These are phyloP conservation scores for Cotesia vestalis DNA, from an alignment of 1,140 invertebrate species.

Conservation along the genomic window DNA sequence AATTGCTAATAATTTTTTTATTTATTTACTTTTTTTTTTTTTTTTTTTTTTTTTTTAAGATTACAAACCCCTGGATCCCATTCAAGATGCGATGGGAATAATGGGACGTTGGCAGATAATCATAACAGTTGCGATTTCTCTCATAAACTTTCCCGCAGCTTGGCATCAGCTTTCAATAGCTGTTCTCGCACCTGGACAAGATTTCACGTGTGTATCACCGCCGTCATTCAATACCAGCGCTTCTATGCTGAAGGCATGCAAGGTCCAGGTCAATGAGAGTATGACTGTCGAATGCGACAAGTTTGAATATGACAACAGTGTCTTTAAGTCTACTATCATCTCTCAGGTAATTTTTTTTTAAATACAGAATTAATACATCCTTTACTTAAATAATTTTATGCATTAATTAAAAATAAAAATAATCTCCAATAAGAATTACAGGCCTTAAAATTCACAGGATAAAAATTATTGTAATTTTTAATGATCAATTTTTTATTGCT, in stretches of 20 bases:
- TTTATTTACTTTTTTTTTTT: background rate
- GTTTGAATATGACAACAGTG: conserved; percentile 71
- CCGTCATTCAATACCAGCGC: conserved; percentile 42
- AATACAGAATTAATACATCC: too few relatives aligned
- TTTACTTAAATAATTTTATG: too few relatives aligned
- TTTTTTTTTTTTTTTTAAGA: conserved; percentile 10
- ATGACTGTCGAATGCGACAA: conserved; percentile 64
- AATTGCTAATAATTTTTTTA: background rate
- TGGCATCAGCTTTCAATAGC: conserved; percentile 75
- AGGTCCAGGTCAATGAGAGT: conserved; percentile 34
- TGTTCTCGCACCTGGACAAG: conserved; percentile 72
- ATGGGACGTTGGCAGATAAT: conserved; percentile 71
- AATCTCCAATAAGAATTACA: too few relatives aligned
- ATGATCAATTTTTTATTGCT: too few relatives aligned
- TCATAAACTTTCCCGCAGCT: conserved; percentile 74
- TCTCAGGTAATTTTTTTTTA: conserved; percentile 66
- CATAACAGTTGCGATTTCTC: conserved; percentile 72
- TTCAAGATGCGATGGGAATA: conserved; percentile 64
- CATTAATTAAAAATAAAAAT: too few relatives aligned
- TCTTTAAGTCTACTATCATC: conserved; percentile 77
- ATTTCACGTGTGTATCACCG: conserved; percentile 68
- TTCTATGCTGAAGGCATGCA: background rate
- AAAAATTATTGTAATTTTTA: too few relatives aligned
- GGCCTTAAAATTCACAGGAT: too few relatives aligned
- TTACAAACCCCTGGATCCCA: conserved; percentile 22